phyloP scores from a whole-genome alignment of 1,140 invertebrate species.

The Ceratina japonica region DNA sequence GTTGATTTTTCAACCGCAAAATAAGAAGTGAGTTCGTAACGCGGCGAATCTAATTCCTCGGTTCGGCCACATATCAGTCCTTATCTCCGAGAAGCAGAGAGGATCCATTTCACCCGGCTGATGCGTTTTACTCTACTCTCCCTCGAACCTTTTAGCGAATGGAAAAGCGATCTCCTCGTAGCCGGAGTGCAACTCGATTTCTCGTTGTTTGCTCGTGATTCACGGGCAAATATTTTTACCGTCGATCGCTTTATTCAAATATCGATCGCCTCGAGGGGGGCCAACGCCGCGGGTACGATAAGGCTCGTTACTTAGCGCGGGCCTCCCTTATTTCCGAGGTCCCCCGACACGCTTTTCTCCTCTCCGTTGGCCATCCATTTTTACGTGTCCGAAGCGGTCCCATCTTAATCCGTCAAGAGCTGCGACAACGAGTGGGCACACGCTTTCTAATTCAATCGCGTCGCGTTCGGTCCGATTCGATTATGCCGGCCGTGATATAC shows the following conservation, averaged over 20 bases:
- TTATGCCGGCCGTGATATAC: slow-evolving; percentile 31
- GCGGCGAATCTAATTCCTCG: no score
- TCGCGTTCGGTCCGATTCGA: slow-evolving; percentile 31
- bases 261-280: not conserved
- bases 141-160: not conserved
- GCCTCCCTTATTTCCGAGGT: slow-evolving; percentile 6
- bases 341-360: not conserved
- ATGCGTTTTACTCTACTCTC: no score
- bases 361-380: slow-evolving; percentile 36
- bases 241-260: not conserved
- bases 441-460: slow-evolving; percentile 47
- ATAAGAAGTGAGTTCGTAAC: no score
- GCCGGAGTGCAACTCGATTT: not conserved
- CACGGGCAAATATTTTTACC: slow-evolving; percentile 1
- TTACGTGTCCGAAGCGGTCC: slow-evolving; percentile 37
- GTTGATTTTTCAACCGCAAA: no score
- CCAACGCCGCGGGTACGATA: slow-evolving; percentile 14
- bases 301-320: slow-evolving; percentile 26
- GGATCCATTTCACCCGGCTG: no score
- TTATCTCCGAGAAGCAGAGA: no score
- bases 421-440: slow-evolving; percentile 15
- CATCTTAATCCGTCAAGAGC: slow-evolving; percentile 50
- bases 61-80: no score
- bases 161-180: not conserved
- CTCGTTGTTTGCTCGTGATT: slow-evolving; percentile 4